Conservation (phyloP, 2,113 vertebrate species). For the Myiopsitta monachus region DNA sequence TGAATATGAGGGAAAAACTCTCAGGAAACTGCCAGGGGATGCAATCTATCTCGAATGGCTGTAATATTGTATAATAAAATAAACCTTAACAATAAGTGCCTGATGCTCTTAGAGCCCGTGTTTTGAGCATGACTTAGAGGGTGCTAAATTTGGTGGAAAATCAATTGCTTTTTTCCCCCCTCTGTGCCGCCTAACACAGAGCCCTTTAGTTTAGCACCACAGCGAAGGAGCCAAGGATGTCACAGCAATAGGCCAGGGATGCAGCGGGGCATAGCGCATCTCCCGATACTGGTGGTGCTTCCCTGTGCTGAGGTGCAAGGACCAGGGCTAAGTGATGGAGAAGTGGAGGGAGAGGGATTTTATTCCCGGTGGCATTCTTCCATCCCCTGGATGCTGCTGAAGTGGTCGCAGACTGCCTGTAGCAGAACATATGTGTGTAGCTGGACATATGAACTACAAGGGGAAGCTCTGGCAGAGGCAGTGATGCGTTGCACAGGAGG, state of each 20-base stretch:
- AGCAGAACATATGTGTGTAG: background rate
- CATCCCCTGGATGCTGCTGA: background rate
- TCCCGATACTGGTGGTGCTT: background rate
- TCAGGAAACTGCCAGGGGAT: conserved; percentile 42
- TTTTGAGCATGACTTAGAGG: background rate
- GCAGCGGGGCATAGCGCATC: fast-evolving
- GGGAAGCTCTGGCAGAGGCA: background rate
- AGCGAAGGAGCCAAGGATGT: background rate
- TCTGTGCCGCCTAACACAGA: background rate
- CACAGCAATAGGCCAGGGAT: fast-evolving
- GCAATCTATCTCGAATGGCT: conserved; percentile 10
- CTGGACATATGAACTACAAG: background rate
- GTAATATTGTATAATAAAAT: conserved; percentile 53
- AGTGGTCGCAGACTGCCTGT: background rate
- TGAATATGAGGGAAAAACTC: conserved; percentile 39
- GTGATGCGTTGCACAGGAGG: background rate
- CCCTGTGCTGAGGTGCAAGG: fast-evolving
- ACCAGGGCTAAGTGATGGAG: too few species aligned
- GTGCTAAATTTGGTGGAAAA: conserved; percentile 52
- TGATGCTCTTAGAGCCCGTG: background rate
- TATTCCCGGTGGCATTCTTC: background rate
- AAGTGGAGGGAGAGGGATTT: background rate
- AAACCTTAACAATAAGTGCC: conserved; percentile 31
- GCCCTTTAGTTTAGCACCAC: background rate
- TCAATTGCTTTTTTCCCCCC: background rate